Base-by-base conservation (phyloP, 2,113 vertebrate species). In the Andinoacara biseriatus region DNA sequence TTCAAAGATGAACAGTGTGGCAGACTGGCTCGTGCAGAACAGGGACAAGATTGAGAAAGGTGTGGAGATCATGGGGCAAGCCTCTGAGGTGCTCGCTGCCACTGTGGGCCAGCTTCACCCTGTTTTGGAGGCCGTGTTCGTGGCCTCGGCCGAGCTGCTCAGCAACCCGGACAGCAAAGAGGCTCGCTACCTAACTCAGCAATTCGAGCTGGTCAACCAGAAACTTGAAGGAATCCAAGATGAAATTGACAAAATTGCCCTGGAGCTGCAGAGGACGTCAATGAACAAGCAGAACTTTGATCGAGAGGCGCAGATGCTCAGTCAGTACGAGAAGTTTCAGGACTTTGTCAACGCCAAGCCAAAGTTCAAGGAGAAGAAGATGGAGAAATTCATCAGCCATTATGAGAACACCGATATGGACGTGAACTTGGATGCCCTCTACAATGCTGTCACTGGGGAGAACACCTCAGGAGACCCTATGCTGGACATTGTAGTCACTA, bases 261-360 rank as follows among this genome's bases (percentile, higher is more conserved):
- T 94, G 86, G 95, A 95, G 81, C 74, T 95, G 63, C 91, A 94
- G 82, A 90, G 33, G 60, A 89, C 93, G 0, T 94, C 93, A 0
- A 76, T 96, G 93, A 96, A 96, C 89, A 96, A 96, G 92, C 93
- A 95, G 80, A 95, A 95, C 86, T 95, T 96, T 31, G 94, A 96
- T 46, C 90, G 90, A 0, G 96, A 96, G 89, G 95, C 88, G 0
- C 93, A 95, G 75, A 96, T 96, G 65, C 79, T 96, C 84, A 96
- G 95, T 62, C 96, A 96, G 92, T 96, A 96, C 1, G 95, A 96
- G 35, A 96, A 95, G 92, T 96, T 96, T 89, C 95, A 95, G 86
- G 94, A 95, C 29, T 96, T 96, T 74, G 85, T 96, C 81, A 95
- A 92, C 0, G 94, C 95, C 72, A 95, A 95, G 72, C 92, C 95